Conservation (phyloP, 53 echinoderm and acorn worm genomes). For the Actinopyga echinites region DNA sequence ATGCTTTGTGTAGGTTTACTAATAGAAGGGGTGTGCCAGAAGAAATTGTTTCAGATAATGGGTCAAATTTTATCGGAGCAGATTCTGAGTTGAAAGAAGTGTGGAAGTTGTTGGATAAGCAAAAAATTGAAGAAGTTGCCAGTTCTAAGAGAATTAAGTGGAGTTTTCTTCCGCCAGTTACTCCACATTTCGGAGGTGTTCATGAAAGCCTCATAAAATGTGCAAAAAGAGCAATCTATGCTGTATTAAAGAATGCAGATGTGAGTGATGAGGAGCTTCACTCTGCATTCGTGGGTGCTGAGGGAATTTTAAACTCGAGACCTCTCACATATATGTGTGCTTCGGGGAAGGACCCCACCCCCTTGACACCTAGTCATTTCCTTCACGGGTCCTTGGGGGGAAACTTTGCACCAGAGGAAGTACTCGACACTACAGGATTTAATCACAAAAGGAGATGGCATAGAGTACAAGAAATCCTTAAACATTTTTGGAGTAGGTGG, state of each 20-base stretch:
- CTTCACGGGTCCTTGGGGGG: conserved; percentile 11
- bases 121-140: conserved; percentile 3
- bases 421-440: conserved; percentile 9
- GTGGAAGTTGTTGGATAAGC: neutral
- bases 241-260: conserved; percentile 9
- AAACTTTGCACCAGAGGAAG: neutral
- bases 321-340: conserved; percentile 23
- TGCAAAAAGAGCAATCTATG: conserved; percentile 32
- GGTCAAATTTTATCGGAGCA: conserved; percentile 35
- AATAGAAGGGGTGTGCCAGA: conserved; percentile 23
- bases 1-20: conserved; percentile 14
- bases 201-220: conserved; percentile 42
- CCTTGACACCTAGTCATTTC: conserved; percentile 29
- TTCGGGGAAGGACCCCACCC: conserved; percentile 6
- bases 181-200: conserved; percentile 26
- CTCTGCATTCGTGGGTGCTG: conserved; percentile 11
- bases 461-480: conserved; percentile 19
- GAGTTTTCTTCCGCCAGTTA: conserved; percentile 17
- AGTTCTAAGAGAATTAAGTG: conserved; percentile 16
- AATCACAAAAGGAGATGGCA: conserved; percentile 12
- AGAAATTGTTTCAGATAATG: conserved; percentile 14
- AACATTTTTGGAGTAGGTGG: conserved; percentile 31
- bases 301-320: conserved; percentile 22
- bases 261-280: conserved; percentile 38
- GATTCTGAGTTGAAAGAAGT: conserved; percentile 26